Base-by-base conservation (phyloP, 2,113 vertebrate genomes). In the Dascyllus trimaculatus region DNA sequence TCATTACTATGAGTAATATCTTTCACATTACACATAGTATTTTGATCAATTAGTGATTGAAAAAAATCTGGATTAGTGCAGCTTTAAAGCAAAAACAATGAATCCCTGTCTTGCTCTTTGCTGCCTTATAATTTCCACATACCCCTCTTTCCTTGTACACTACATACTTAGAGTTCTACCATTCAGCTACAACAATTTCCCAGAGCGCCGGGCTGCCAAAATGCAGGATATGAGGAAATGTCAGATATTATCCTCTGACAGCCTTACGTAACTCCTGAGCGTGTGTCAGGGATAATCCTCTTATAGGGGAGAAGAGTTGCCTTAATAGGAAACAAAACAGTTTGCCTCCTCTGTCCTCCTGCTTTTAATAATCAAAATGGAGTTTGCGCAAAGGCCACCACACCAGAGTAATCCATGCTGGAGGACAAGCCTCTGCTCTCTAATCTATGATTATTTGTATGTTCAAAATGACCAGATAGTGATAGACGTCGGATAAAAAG, bases 321-420 rank as follows among this genome's bases (percentile, higher is more conserved):
- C 62, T 71, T 75, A 67, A 86, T 78, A 81, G 86, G 85, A 81
- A 90, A 87, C 89, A 86, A 89, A 91, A 86, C 75, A 70, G 75
- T 91, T 84, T 88, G 80, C 69, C 76, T 85, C 82, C 56, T 54
- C 86, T 86, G 76, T 84, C 76, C 80, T 8, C 76, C 65, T 60
- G 77, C 71, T 80, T 92, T 92, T 91, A 87, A 92, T 92, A 88
- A 92, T 87, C 79, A 88, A 90, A 92, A 86, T 90, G 84, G 85
- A 86, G 74, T 80, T 86, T 75, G 66, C 1, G 52, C n/a, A 7
- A 48, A 63, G 71, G 81, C 72, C 69, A 49, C 51, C 52, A 11
- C 75, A 62, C 15, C 64, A 6, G 71, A 43, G 81, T 90, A 91
- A 91, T 93, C 86, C 83, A 74, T 1, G 65, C 52, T 49, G 78